Conservation (phyloP, 92 coral and sea anemone species). For the Pocillopora grandis region DNA sequence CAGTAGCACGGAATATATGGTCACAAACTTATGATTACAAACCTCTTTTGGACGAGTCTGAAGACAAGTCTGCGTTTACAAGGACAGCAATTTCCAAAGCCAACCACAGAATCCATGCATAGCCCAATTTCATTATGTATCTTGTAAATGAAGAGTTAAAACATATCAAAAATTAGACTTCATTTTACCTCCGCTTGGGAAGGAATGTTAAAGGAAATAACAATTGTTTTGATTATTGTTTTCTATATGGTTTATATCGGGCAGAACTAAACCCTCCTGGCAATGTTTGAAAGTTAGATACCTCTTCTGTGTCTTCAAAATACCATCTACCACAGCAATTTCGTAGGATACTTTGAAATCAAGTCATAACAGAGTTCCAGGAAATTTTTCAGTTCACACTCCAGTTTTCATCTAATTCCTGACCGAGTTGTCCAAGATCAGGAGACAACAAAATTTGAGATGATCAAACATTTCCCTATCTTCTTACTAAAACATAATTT, state of each 20-base stretch:
- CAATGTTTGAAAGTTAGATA: not conserved
- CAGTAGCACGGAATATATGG: no score
- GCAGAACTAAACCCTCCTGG: not conserved
- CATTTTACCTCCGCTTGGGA: not conserved
- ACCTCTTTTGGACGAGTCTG: constrained; percentile 34
- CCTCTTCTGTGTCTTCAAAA: no score
- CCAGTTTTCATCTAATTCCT: no score
- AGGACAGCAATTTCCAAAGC: not conserved
- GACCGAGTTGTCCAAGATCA: not conserved
- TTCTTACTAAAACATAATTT: not conserved
- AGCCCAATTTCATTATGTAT: constrained; percentile 17
- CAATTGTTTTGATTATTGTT: not conserved
- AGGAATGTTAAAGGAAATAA: not conserved
- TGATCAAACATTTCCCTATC: not conserved
- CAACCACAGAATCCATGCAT: constrained; percentile 17
- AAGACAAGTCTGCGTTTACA: constrained; percentile 10
- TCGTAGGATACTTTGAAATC: no score
- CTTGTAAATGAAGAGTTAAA: not conserved
- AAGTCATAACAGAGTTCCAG: no score
- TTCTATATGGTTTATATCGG: not conserved
- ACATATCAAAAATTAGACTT: not conserved
- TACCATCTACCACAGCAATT: no score
- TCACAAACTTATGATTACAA: not conserved
- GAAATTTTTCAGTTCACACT: no score
- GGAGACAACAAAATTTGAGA: not conserved